Base-by-base conservation (phyloP, 2,113 vertebrate species). In the Takifugu bimaculatus region DNA sequence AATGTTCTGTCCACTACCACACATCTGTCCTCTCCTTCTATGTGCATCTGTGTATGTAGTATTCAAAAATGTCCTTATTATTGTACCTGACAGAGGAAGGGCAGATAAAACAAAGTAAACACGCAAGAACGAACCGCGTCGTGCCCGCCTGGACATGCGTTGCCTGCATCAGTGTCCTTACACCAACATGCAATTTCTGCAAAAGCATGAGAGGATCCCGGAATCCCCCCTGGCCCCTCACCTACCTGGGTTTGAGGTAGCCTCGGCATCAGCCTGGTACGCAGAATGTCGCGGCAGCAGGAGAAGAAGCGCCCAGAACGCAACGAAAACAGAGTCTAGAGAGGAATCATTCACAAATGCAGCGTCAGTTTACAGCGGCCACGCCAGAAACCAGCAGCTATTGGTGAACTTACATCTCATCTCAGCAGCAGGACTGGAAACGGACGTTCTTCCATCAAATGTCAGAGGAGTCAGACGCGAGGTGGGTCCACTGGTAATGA, bases 391-490 rank as follows among this genome's bases (percentile, higher is more conserved):
- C 5, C 26, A 4, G 5, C 26, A 13, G 6, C 15, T 1, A 3
- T 47, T 14, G 6, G 45, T n/a, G 45, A 6, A 79, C 85, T 85
- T 13, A 88, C 87, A 65, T 82, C 70, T 86, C 87, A 88, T 87
- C 27, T 63, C 79, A 72, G 72, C 75, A 77, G 69, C 54, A 28
- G 60, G 58, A 52, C 55, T 50, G 72, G 55, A 65, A 51, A 51
- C 63, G 20, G 32, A 48, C 43, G 5, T 58, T 60, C 79, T 14
- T 65, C 74, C 70, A 79, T 63, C 62, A 26, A 69, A 74, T 2
- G 10, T n/a, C 73, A 72, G 7, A 44, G 27, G 27, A n/a, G 47
- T 7, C n/a, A 15, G 54, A 29, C 5, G 59, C 2, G 2, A 0
- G 14, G 15, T 3, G 15, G 48, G 14, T 26, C 9, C 4, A 4